Evolutionary conservation across 2,888 invertebrate species (phyloP).

Genomic region (Acrobasis suavella): DNA sequence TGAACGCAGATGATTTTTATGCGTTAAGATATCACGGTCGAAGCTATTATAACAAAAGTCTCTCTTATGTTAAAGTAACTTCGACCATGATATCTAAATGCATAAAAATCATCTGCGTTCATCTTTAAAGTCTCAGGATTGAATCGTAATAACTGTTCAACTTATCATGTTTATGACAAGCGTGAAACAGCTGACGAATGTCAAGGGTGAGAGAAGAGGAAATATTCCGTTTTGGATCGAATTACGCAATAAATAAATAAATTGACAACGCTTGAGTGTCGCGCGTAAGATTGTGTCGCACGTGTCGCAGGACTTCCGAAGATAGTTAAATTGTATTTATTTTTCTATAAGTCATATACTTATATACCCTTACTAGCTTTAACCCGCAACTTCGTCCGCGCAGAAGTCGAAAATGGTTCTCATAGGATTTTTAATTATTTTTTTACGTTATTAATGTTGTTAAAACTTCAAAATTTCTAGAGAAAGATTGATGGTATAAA

Average conservation of each 20-base stretch:
- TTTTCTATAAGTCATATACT: too few species aligned
- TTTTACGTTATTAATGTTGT: too few species aligned
- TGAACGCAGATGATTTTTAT: too few species aligned
- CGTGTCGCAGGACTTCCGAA: background rate
- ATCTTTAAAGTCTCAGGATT: background rate
- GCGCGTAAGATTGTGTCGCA: too few species aligned
- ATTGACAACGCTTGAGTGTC: background rate
- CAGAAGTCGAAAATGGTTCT: too few species aligned
- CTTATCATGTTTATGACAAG: constrained; percentile 1
- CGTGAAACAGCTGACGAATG: constrained; percentile 16
- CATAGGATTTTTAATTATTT: too few species aligned
- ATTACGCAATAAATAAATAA: background rate
- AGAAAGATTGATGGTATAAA: too few species aligned
- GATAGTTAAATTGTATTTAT: background rate
- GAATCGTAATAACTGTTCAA: constrained; percentile 11
- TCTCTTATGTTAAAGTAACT: background rate
- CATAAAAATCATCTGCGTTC: background rate
- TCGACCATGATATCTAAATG: constrained; percentile 5
- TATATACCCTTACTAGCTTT: too few species aligned
- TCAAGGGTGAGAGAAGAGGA: constrained; percentile 8
- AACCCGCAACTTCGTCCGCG: too few species aligned
- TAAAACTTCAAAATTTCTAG: too few species aligned
- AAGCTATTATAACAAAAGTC: too few species aligned
- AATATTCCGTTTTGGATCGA: constrained; percentile 3
- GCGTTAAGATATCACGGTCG: too few species aligned